Percentiles rank a stretch among this genome's conserved stretches.
These are phyloP conservation scores for Alviniconcha marisindica DNA, from an alignment of 1,140 invertebrate species.

Conservation along the genomic window DNA sequence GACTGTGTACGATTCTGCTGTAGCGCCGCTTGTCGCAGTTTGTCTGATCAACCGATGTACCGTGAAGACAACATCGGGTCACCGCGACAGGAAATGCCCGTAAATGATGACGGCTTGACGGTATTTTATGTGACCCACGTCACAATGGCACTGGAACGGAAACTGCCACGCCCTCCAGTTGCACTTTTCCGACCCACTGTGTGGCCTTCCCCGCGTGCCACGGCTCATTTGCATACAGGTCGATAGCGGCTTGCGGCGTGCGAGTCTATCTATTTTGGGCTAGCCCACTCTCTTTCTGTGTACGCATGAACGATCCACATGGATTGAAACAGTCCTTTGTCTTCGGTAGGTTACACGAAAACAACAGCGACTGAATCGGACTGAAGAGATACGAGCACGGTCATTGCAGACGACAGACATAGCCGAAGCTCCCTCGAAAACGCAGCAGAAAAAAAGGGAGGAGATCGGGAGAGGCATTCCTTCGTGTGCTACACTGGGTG, in stretches of 20 bases:
- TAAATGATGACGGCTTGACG: too few relatives aligned
- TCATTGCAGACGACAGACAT: too few relatives aligned
- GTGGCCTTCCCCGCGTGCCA: conserved; percentile 28
- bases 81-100: too few relatives aligned
- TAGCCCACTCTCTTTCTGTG: not conserved
- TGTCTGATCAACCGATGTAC: too few relatives aligned
- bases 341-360: not conserved
- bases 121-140: not conserved
- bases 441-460: conserved; percentile 16
- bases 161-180: conserved; percentile 35
- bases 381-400: too few relatives aligned
- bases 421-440: not conserved
- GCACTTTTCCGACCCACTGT: conserved; percentile 39
- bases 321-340: not conserved
- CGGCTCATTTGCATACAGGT: conserved; percentile 30
- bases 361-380: too few relatives aligned
- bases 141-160: conserved; percentile 10
- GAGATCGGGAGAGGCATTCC: conserved; percentile 35
- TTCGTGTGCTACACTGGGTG: conserved; percentile 30
- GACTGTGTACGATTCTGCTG: too few relatives aligned
- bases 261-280: not conserved
- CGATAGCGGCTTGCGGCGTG: conserved; percentile 3
- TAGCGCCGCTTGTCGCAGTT: too few relatives aligned
- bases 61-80: too few relatives aligned
- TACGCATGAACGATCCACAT: not conserved